phyloP scores from a whole-genome alignment of 2,113 vertebrate species.

The Choloepus hoffmanni region DNA sequence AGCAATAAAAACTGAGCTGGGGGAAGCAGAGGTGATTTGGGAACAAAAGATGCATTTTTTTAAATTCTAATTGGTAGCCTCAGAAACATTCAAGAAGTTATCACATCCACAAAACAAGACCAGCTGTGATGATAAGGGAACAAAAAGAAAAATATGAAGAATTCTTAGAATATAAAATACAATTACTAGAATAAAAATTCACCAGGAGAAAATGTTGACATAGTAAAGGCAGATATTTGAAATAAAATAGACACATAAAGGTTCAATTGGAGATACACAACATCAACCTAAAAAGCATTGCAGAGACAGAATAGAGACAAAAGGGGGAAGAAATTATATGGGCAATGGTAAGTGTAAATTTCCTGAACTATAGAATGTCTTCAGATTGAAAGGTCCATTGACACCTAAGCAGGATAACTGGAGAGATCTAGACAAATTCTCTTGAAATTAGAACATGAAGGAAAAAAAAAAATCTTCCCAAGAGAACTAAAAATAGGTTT shows the following conservation, averaged over 20 bases:
- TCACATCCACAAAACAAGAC: neutral
- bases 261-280: neutral
- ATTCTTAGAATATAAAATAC: neutral
- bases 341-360: neutral
- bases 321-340: neutral
- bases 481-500: slow-evolving; percentile 5
- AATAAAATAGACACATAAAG: neutral
- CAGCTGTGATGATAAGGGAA: neutral
- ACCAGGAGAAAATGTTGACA: neutral
- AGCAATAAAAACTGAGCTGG: neutral
- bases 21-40: neutral
- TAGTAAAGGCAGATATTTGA: slow-evolving; percentile 16
- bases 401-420: neutral
- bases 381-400: neutral
- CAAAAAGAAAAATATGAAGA: neutral
- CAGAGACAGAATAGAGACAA: neutral
- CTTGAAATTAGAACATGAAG: slow-evolving; percentile 2
- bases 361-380: neutral
- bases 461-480: neutral
- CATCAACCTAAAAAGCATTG: neutral
- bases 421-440: neutral
- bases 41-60: neutral
- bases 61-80: slow-evolving; percentile 10
- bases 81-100: neutral
- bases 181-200: slow-evolving; percentile 1